These are phyloP conservation scores for Apotomis turbidana DNA, from an alignment of 2,888 invertebrate species.

Conservation along the genomic window DNA sequence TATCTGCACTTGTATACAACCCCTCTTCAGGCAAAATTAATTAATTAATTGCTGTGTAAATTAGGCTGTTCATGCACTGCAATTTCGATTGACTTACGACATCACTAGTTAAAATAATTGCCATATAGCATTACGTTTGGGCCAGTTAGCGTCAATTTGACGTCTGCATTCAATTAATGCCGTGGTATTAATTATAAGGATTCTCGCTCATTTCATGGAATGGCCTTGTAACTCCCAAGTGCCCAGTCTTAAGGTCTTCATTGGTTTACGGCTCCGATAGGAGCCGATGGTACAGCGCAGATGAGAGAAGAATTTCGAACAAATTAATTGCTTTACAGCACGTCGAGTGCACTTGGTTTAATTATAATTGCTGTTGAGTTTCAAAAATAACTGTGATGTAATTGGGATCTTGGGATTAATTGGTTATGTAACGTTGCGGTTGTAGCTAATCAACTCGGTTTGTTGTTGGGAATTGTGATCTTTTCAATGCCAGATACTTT, in stretches of 20 bases:
- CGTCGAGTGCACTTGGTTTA: slow-evolving; percentile 48
- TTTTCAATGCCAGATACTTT: no score
- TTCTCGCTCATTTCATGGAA: slow-evolving; percentile 16
- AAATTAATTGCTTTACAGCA: slow-evolving; percentile 57
- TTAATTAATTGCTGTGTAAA: neutral
- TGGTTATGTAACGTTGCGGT: slow-evolving; percentile 23
- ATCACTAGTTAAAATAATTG: slow-evolving; percentile 1
- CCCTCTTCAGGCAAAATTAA: neutral
- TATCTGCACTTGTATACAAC: slow-evolving; percentile 6
- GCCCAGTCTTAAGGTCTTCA: neutral
- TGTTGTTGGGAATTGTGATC: neutral
- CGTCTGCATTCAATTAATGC: slow-evolving; percentile 11
- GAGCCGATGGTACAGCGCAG: slow-evolving; percentile 37
- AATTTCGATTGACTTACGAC: slow-evolving; percentile 2
- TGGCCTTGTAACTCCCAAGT: neutral
- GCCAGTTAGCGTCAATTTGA: slow-evolving; percentile 26
- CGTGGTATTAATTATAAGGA: slow-evolving; percentile 22
- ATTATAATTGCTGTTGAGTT: slow-evolving; percentile 39
- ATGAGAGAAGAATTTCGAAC: slow-evolving; percentile 65
- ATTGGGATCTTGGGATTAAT: slow-evolving; percentile 33
- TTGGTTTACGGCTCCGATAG: neutral
- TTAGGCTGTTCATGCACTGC: slow-evolving; percentile 3
- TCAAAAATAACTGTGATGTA: slow-evolving; percentile 37
- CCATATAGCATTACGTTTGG: slow-evolving; percentile 14
- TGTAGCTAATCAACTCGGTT: neutral